Evolutionary conservation across 2,113 vertebrate species (phyloP), one percentile per base, ranked within the genome.

Genomic region (Bolborhynchus lineola): DNA sequence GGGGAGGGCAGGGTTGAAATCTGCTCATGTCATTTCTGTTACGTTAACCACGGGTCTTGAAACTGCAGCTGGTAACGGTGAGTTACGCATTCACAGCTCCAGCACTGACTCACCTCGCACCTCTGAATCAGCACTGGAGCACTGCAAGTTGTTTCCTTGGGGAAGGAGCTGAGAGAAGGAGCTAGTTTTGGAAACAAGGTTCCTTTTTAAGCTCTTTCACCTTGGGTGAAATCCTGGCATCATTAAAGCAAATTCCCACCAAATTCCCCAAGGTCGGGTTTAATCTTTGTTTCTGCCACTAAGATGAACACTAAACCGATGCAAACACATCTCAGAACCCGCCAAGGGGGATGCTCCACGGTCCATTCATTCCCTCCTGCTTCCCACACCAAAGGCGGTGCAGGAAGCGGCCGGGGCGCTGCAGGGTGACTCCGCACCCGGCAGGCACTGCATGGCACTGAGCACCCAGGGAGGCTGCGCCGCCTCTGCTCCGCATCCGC

Each of bases 301-400:
- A 4, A 8, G 18, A n/a, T 1, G 35, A 1, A 2, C 16, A 0
- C 0, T 9, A 19, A 7, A 8, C 2, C 2, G 11, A 24, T 1
- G 69, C 41, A 3, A 7, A 16, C 2, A 5, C 10, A 4, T 0
- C 28, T 10, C 52, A 6, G 76, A 2, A 21, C 0, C 11, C 7
- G 1, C 46, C 0, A 20, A 3, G 35, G 25, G n/a, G 16, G 6
- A 1, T 0, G 0, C 3, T 7, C 3, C 46, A 4, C 16, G 13
- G 9, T 1, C 12, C 6, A 5, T 16, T 28, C 5, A 7, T 16
- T 28, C 41, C 15, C 2, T 35, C 47, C 25, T 10, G 19, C 53
- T 33, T 13, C 20, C n/a, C 52, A 2, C 24, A 11, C 29, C 63
- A 16, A 24, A 9, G 33, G 33, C 71, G 14, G 47, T 1, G 29